Conservation (phyloP, 2,113 vertebrate species). For the Picathartes gymnocephalus region DNA sequence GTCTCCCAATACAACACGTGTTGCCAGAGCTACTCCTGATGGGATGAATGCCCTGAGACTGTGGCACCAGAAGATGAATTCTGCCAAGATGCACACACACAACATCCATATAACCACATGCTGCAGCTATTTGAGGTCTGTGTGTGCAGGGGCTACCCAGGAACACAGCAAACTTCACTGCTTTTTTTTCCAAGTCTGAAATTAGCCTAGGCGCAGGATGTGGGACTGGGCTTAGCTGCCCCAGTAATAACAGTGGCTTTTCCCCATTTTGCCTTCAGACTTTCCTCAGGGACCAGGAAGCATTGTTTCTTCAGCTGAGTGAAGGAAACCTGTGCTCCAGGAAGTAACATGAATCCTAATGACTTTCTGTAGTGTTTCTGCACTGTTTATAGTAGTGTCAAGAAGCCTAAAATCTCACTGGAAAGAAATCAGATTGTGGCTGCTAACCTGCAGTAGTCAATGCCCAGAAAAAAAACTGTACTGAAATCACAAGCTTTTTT, state of each 20-base stretch:
- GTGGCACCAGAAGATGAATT: neutral
- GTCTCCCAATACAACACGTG: neutral
- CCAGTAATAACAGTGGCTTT: neutral
- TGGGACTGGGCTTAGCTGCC: neutral
- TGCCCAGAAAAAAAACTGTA: neutral
- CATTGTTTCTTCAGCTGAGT: neutral
- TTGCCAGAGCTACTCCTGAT: neutral
- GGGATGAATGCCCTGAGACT: neutral
- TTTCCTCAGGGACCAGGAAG: neutral
- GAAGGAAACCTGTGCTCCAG: neutral
- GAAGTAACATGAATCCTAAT: neutral
- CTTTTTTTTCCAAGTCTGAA: neutral
- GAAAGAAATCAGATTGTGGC: neutral
- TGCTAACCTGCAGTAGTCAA: neutral
- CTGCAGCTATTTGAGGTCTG: neutral
- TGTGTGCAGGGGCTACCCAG: neutral
- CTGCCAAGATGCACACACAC: neutral
- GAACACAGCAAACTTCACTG: neutral
- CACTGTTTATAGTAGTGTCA: neutral
- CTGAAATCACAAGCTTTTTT: neutral
- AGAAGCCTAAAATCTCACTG: neutral
- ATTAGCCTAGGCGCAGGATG: neutral
- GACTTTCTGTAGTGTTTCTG: neutral
- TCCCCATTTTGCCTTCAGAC: neutral
- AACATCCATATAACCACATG: accelerated